phyloP scores from a whole-genome alignment of 2,888 invertebrate species.

The Agriopis marginaria region DNA sequence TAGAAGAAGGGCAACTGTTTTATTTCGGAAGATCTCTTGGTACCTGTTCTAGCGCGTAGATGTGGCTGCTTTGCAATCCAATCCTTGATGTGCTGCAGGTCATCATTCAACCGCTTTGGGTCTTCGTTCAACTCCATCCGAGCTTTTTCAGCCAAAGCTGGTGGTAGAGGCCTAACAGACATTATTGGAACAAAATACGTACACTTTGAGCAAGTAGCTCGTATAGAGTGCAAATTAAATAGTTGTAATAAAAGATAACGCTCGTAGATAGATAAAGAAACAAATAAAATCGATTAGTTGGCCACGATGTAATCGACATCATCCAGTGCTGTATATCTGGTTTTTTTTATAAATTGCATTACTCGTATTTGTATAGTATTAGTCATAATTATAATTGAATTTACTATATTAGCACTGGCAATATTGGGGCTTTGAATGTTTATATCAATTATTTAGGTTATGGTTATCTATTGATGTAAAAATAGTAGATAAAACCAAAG shows the following conservation, averaged over 20 bases:
- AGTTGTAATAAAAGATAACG: conserved; percentile 16
- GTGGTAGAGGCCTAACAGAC: conserved; percentile 62
- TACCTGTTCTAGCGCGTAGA: conserved; percentile 70
- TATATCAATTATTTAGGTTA: background rate
- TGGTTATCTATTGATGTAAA: too few species aligned
- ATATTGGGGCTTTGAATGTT: background rate
- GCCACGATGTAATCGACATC: conserved; percentile 7
- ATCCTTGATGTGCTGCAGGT: conserved; percentile 81
- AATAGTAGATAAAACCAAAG: too few species aligned
- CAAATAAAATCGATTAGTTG: conserved; percentile 36
- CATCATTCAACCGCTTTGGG: conserved; percentile 73
- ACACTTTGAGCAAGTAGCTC: background rate
- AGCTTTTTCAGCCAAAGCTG: conserved; percentile 75
- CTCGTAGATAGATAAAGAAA: conserved; percentile 24
- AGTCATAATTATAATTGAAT: background rate
- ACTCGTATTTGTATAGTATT: background rate
- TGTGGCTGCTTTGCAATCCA: conserved; percentile 87
- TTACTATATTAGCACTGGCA: background rate
- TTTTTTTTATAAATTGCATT: background rate
- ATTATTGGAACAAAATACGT: conserved; percentile 48
- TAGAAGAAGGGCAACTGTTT: background rate
- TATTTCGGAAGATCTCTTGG: background rate
- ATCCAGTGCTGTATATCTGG: background rate
- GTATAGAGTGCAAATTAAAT: conserved; percentile 7
- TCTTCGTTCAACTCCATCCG: conserved; percentile 83